Evolutionary conservation across 2,888 invertebrate genomes (phyloP).

Genomic region (Dicyrtomina minuta): DNA sequence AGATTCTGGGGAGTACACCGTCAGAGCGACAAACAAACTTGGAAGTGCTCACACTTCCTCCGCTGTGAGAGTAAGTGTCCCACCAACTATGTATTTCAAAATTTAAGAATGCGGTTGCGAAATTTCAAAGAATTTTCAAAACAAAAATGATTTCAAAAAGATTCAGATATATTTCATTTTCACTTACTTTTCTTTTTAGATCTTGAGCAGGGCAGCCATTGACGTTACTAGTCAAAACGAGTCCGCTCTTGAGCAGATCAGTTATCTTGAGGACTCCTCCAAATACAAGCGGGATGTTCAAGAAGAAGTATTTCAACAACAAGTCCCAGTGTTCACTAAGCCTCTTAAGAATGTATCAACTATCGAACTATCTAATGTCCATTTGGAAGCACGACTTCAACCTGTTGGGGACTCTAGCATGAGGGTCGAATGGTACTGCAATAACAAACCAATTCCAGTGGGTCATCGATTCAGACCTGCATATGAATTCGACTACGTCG

Average conservation of each 20-base stretch:
- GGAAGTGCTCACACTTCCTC: slow-evolving; percentile 91
- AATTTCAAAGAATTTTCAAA: too few species aligned
- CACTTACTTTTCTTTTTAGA: slow-evolving; percentile 20
- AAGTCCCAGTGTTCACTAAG: slow-evolving; percentile 84
- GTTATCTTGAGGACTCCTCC: slow-evolving; percentile 76
- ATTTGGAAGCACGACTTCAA: slow-evolving; percentile 85
- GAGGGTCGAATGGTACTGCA: slow-evolving; percentile 95
- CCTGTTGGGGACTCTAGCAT: slow-evolving; percentile 68
- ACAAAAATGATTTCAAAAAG: too few species aligned
- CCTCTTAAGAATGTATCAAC: slow-evolving; percentile 86
- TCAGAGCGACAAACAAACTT: slow-evolving; percentile 86
- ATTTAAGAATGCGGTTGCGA: neutral
- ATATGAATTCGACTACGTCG: slow-evolving; percentile 95
- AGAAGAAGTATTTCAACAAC: slow-evolving; percentile 80
- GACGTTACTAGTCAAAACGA: slow-evolving; percentile 89
- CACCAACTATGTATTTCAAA: too few species aligned
- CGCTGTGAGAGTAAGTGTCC: slow-evolving; percentile 68
- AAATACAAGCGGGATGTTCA: slow-evolving; percentile 65
- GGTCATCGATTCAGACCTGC: slow-evolving; percentile 93
- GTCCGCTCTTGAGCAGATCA: slow-evolving; percentile 87
- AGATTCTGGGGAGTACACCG: slow-evolving; percentile 94
- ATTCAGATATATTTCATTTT: too few species aligned
- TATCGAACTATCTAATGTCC: slow-evolving; percentile 86
- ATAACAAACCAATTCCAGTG: slow-evolving; percentile 86
- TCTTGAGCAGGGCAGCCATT: slow-evolving; percentile 27